Evolutionary conservation across 2,113 vertebrate species (phyloP).

Genomic region (Calidris pugnax): DNA sequence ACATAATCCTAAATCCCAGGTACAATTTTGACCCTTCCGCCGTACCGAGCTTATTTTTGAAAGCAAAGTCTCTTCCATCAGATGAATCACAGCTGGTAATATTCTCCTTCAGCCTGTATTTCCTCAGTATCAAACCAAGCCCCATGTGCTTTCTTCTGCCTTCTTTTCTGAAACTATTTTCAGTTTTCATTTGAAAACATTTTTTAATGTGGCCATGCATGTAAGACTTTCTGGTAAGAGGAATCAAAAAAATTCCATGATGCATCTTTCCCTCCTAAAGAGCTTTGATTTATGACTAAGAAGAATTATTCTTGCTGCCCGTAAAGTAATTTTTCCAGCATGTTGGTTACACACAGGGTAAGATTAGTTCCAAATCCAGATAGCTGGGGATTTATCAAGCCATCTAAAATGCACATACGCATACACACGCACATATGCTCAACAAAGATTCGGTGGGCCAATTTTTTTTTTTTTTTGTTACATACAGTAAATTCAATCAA

Average conservation of each 20-base stretch:
- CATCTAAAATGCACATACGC: background rate
- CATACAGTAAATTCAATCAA: background rate
- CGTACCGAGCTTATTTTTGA: background rate
- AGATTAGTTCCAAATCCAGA: constrained; percentile 59
- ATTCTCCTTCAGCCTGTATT: constrained; percentile 17
- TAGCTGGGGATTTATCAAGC: constrained; percentile 57
- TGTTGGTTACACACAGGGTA: constrained; percentile 14
- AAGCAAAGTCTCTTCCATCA: constrained; percentile 49
- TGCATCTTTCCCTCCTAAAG: constrained; percentile 41
- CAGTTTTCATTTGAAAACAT: constrained; percentile 18
- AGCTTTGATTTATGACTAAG: constrained; percentile 54
- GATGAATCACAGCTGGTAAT: constrained; percentile 48
- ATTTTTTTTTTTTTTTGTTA: background rate
- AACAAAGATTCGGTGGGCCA: background rate
- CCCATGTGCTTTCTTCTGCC: constrained; percentile 26
- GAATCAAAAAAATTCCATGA: constrained; percentile 17
- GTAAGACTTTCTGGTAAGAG: constrained; percentile 29
- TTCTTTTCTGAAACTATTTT: constrained; percentile 61
- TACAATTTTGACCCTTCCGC: constrained; percentile 24
- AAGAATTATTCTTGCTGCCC: constrained; percentile 31
- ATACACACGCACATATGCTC: background rate
- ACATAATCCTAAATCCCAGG: constrained; percentile 70
- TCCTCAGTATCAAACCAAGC: constrained; percentile 21
- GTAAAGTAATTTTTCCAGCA: constrained; percentile 53
- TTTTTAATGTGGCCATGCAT: constrained; percentile 43